phyloP scores from a whole-genome alignment of 2,113 vertebrate genomes.

The Clarias gariepinus region DNA sequence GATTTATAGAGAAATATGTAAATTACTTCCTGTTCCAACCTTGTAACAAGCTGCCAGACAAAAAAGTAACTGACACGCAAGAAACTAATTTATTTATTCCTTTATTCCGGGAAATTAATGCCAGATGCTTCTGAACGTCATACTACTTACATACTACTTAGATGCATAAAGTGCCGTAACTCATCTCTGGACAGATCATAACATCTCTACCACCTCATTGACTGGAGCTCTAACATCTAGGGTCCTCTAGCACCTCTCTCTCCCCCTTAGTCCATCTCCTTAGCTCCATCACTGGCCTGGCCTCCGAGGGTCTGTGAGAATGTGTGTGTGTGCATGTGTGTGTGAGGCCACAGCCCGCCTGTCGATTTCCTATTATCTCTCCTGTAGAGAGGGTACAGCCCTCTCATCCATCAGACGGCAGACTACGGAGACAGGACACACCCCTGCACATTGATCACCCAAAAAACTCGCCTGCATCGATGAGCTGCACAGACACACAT shows the following conservation, averaged over 20 bases:
- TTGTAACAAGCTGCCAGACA: background rate
- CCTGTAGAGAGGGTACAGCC: conserved; percentile 70
- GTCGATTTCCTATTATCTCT: conserved; percentile 84
- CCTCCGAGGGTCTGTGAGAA: background rate
- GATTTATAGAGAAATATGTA: background rate
- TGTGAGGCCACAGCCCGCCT: conserved; percentile 66
- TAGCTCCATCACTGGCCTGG: conserved; percentile 65
- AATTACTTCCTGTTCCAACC: background rate
- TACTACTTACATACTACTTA: background rate
- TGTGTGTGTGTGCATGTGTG: conserved; percentile 36
- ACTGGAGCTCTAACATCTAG: conserved; percentile 62
- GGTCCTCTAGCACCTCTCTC: conserved; percentile 55
- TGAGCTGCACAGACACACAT: conserved; percentile 21
- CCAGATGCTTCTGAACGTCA: background rate
- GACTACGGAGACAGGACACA: conserved; percentile 57
- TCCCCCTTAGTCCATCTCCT: conserved; percentile 66
- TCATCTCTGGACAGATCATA: conserved; percentile 63
- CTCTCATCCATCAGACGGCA: conserved; percentile 74
- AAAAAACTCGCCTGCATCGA: conserved; percentile 32
- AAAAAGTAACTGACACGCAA: background rate
- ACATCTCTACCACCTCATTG: conserved; percentile 14
- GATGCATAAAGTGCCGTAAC: background rate
- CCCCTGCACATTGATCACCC: conserved; percentile 45
- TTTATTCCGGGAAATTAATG: background rate
- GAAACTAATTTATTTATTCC: background rate